phyloP scores from a whole-genome alignment of 2,888 invertebrate species.

The Charanyca ferruginea region DNA sequence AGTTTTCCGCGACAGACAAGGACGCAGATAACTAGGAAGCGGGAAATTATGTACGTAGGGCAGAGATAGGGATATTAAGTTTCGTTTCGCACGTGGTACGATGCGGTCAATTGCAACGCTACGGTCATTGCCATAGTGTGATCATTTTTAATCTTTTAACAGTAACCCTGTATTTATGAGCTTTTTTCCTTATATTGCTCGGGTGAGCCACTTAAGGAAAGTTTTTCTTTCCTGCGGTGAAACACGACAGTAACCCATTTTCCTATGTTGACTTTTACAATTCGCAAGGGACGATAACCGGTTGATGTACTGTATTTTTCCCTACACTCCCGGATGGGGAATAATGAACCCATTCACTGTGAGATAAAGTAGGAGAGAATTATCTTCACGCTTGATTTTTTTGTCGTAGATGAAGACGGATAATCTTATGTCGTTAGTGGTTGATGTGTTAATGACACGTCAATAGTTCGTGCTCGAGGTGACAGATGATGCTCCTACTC shows the following conservation, averaged over 20 bases:
- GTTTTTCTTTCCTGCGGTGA: slow-evolving; percentile 6
- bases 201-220: slow-evolving; percentile 32
- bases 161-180: slow-evolving; percentile 62
- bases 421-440: slow-evolving; percentile 44
- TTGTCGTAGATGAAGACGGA: slow-evolving; percentile 26
- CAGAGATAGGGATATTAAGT: slow-evolving; percentile 75
- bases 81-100: slow-evolving; percentile 84
- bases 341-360: slow-evolving; percentile 41
- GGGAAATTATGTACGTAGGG: slow-evolving; percentile 72
- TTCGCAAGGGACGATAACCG: slow-evolving; percentile 39
- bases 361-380: slow-evolving; percentile 24
- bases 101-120: slow-evolving; percentile 88
- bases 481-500: slow-evolving; percentile 34
- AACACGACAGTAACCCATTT: slow-evolving; percentile 29
- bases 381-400: slow-evolving; percentile 24
- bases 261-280: slow-evolving; percentile 48
- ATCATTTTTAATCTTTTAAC: slow-evolving; percentile 75
- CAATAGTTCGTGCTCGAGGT: slow-evolving; percentile 30
- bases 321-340: slow-evolving; percentile 15
- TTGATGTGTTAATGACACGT: slow-evolving; percentile 42
- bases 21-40: slow-evolving; percentile 66
- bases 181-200: slow-evolving; percentile 47
- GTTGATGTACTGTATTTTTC: slow-evolving; percentile 37
- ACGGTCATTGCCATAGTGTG: slow-evolving; percentile 88
- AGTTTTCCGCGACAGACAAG: slow-evolving; percentile 82